Conservation (phyloP, 2,797 vertebrate species). For the Danionella dracula region DNA sequence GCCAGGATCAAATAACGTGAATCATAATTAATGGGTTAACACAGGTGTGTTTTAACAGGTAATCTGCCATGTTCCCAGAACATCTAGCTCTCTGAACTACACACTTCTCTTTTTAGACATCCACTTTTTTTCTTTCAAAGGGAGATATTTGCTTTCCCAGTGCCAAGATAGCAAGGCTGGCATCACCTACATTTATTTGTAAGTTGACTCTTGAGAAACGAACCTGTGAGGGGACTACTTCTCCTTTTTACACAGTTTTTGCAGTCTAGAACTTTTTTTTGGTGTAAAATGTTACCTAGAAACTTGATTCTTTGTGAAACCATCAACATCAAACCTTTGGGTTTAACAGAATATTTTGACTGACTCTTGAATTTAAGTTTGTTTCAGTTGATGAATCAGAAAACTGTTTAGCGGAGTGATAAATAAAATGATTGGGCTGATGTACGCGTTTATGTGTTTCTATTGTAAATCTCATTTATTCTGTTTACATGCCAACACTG, state of each 20-base stretch:
- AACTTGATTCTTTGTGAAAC: not conserved
- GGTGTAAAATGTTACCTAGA: too few species aligned
- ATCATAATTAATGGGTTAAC: constrained; percentile 30
- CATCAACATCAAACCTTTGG: not conserved
- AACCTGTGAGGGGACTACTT: too few species aligned
- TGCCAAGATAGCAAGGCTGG: too few species aligned
- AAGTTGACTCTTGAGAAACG: too few species aligned
- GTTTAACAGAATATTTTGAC: not conserved
- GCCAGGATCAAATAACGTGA: constrained; percentile 10
- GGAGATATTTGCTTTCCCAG: not conserved
- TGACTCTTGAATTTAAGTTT: not conserved
- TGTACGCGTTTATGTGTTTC: not conserved
- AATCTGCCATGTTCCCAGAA: constrained; percentile 25
- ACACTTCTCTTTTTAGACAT: not conserved
- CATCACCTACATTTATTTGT: too few species aligned
- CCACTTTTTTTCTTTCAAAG: not conserved
- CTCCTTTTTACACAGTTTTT: too few species aligned
- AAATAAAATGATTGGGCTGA: not conserved
- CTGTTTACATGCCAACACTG: not conserved
- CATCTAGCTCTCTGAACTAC: constrained; percentile 14
- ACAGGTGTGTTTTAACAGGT: constrained; percentile 35
- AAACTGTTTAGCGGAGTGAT: not conserved
- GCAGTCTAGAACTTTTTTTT: too few species aligned
- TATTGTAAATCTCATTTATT: not conserved
- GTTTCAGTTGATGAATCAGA: not conserved